Evolutionary conservation across 2,888 invertebrate species (phyloP).

Genomic region (Cephus pulcher): DNA sequence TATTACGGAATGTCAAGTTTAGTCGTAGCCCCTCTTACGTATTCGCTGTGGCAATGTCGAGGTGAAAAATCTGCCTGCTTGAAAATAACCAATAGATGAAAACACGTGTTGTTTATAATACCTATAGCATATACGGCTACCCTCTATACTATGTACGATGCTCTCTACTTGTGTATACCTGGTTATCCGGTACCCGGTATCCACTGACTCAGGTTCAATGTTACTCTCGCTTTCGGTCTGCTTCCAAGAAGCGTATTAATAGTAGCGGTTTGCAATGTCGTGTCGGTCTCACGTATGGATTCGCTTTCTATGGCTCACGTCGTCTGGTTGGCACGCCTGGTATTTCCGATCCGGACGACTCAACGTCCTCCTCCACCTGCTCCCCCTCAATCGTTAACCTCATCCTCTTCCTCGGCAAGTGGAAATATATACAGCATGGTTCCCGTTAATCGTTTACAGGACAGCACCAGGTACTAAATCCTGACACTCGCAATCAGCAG

Average conservation of each 20-base stretch:
- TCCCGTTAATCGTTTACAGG: not conserved
- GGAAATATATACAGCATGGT: not conserved
- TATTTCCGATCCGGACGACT: not conserved
- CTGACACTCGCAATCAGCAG: not conserved
- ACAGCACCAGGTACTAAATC: not conserved
- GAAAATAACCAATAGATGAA: not conserved
- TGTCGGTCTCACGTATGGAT: not conserved
- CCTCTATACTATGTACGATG: not conserved
- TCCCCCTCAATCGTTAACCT: not conserved
- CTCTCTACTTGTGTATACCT: not conserved
- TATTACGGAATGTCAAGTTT: not conserved
- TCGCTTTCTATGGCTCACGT: not conserved
- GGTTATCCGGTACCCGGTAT: constrained; percentile 1
- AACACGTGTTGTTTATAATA: not conserved
- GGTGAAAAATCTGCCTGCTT: not conserved
- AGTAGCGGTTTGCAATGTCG: constrained; percentile 9
- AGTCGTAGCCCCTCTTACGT: not conserved
- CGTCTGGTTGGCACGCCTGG: not conserved
- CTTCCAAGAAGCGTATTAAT: constrained; percentile 44
- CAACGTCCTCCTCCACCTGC: not conserved
- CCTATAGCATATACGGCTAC: not conserved
- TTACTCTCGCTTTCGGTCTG: constrained; percentile 54
- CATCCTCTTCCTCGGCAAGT: not conserved
- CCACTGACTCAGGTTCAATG: constrained; percentile 45
- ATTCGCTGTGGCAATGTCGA: not conserved